Evolutionary conservation across 2,113 vertebrate species (phyloP).

Genomic region (Ancistrus triradiatus): DNA sequence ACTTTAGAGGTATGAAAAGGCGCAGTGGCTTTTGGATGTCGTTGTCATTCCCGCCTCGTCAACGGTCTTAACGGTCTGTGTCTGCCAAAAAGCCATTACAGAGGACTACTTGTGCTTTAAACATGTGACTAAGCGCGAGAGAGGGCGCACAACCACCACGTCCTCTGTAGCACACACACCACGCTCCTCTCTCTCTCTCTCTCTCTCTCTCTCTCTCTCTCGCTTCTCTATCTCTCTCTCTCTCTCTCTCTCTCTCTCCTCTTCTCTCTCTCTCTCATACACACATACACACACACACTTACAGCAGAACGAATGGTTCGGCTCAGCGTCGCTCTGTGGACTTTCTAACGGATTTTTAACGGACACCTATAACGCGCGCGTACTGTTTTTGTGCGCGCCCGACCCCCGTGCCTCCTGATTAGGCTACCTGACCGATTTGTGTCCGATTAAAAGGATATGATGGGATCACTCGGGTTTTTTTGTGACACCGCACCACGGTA

Average conservation of each 20-base stretch:
- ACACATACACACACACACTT: slow-evolving; percentile 16
- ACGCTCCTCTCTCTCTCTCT: slow-evolving; percentile 36
- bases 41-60: slow-evolving; percentile 32
- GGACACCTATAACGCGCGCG: slow-evolving; percentile 16
- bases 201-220: slow-evolving; percentile 12
- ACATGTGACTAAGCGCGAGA: slow-evolving; percentile 67
- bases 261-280: no score
- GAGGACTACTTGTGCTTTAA: slow-evolving; percentile 68
- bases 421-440: no score
- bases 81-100: slow-evolving; percentile 61
- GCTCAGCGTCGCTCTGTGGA: background rate
- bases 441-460: no score
- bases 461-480: no score
- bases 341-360: slow-evolving; percentile 4
- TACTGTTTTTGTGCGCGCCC: slow-evolving; percentile 10
- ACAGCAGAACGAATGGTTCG: background rate
- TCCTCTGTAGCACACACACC: slow-evolving; percentile 4
- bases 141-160: slow-evolving; percentile 41
- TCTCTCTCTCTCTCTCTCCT: slow-evolving; percentile 12
- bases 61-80: slow-evolving; percentile 6
- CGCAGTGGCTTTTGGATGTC: slow-evolving; percentile 8
- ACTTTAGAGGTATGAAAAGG: no score
- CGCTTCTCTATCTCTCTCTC: slow-evolving; percentile 12
- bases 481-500: no score
- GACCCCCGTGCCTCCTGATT: no score